These are phyloP conservation scores for Percina caprodes DNA, from an alignment of 2,113 vertebrate genomes.

Conservation along the genomic window DNA sequence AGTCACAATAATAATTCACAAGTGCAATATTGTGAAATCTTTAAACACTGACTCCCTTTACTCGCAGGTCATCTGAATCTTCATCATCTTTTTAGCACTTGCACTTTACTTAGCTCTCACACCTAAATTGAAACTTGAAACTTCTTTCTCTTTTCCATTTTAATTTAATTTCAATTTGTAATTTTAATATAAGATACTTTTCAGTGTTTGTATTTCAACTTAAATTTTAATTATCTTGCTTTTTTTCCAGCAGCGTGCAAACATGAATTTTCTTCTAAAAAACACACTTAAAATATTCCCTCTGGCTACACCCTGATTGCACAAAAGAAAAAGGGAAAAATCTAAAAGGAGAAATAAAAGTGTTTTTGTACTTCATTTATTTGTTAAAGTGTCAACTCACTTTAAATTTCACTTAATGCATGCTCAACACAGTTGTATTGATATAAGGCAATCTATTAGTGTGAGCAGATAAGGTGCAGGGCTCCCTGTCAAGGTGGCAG, in stretches of 20 bases:
- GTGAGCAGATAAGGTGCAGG: constrained; percentile 31
- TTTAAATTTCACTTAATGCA: not conserved
- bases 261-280: not conserved
- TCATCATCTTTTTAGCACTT: not conserved
- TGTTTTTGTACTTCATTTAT: not conserved
- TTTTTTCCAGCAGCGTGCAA: not conserved
- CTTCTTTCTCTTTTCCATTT: not conserved
- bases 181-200: not conserved
- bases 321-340: not conserved
- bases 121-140: not conserved
- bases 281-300: not conserved
- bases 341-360: not conserved
- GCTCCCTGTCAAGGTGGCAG: constrained; percentile 40
- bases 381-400: constrained; percentile 4
- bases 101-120: not conserved
- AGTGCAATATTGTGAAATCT: not conserved
- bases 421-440: constrained; percentile 1
- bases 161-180: too few relatives aligned
- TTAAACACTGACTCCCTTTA: too few relatives aligned
- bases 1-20: not conserved
- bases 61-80: not conserved
- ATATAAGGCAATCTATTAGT: constrained; percentile 14
- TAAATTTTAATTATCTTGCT: not conserved
- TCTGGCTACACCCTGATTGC: not conserved
- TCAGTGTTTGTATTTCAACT: not conserved